Base-by-base conservation (phyloP, 2,797 vertebrate species). In the Hippocampus kuda region DNA sequence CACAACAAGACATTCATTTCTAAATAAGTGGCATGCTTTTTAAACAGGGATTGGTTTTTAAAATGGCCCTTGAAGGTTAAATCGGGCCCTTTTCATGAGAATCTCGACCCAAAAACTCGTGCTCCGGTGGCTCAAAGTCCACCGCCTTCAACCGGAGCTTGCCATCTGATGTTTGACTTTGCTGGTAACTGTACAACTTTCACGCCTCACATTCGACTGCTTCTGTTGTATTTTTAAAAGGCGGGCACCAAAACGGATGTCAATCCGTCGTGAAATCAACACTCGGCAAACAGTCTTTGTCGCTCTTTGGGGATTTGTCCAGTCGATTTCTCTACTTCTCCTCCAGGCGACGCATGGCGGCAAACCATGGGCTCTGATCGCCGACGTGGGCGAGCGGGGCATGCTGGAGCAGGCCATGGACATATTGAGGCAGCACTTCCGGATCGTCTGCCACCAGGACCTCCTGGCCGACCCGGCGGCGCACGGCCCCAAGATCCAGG, bases 401-500 rank as follows among this genome's bases (percentile, higher is more conserved):
- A 70, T 85, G 7, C 67, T 77, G 5, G 67, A 90, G 75, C 85
- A 88, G 8, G 72, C 87, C 0, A 0, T 15, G 8, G 80, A 78
- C 62, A 80, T 90, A 16, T 75, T 94, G 60, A 74, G 84, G 67
- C 84, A 88, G 72, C 76, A 76, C 77, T 93, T 94, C 74, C 69
- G 67, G 9, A 68, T 92, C 53, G 46, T 93, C 70, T 85, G 79
- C 69, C 73, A 85, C 86, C 77, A 85, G 70, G 88, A 94, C 13
- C 90, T 92, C 62, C 70, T 90, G 8, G 75, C 86, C 78, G 89
- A 92, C 74, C 86, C 89, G 38, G 20, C 41, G 49, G 24, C 75
- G 10, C 70, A 92, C 2, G 56, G 86, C n/a, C 75, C 88, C 12
- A 92, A 91, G 68, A 92, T 93, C 73, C 81, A 78, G 72, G 89